Evolutionary conservation across 2,888 invertebrate species (phyloP).

Genomic region (Trilocha varians): DNA sequence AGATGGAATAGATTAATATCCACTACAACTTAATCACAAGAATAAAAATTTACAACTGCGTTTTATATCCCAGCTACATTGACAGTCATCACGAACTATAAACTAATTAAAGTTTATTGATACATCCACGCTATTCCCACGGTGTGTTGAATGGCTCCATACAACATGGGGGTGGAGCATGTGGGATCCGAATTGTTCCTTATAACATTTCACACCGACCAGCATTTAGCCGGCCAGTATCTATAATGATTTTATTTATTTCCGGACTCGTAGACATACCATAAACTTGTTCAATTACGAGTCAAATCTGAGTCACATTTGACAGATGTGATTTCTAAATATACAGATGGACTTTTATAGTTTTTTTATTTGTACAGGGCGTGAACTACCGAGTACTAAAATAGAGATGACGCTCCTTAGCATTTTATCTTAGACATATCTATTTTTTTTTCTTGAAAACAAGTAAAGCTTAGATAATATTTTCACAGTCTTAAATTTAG

Average conservation of each 20-base stretch:
- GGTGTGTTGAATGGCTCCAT: slow-evolving; percentile 36
- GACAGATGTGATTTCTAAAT: not conserved
- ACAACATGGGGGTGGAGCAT: slow-evolving; percentile 50
- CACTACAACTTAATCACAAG: not conserved
- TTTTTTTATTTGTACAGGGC: too few relatives aligned
- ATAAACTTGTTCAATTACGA: not conserved
- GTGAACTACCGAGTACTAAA: too few relatives aligned
- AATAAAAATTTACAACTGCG: not conserved
- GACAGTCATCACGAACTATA: not conserved
- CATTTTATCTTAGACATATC: too few relatives aligned
- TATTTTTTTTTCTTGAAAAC: too few relatives aligned
- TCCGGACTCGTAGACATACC: not conserved
- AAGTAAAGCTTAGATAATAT: too few relatives aligned
- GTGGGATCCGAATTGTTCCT: slow-evolving; percentile 47
- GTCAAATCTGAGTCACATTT: not conserved
- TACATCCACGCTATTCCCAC: slow-evolving; percentile 38
- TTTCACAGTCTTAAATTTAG: too few relatives aligned
- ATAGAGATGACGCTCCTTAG: too few relatives aligned
- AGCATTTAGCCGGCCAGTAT: slow-evolving; percentile 17
- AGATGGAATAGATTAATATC: too few relatives aligned
- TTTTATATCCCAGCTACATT: not conserved
- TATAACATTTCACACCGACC: slow-evolving; percentile 40
- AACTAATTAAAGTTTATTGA: slow-evolving; percentile 1
- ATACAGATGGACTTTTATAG: not conserved
- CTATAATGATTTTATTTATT: not conserved